phyloP scores from a whole-genome alignment of 2,888 invertebrate species.

The Exephanes ischioxanthus region DNA sequence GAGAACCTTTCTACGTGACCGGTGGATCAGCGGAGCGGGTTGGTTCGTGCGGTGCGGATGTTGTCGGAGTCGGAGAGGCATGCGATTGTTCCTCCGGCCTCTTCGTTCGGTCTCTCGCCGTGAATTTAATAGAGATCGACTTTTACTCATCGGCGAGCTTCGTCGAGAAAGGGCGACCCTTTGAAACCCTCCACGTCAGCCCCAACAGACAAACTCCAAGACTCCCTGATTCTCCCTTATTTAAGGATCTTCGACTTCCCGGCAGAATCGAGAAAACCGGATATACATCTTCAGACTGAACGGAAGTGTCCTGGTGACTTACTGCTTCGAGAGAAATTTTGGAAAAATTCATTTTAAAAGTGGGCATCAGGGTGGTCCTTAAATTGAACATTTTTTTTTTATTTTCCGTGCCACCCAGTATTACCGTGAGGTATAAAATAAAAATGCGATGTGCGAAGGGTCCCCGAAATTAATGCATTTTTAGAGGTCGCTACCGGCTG shows the following conservation, averaged over 20 bases:
- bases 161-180: neutral
- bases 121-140: constrained; percentile 33
- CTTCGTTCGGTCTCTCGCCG: neutral
- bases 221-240: constrained; percentile 28
- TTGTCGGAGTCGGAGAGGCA: constrained; percentile 18
- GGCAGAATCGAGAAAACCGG: no score
- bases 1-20: constrained; percentile 65
- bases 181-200: neutral
- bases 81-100: constrained; percentile 6
- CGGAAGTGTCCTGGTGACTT: neutral
- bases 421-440: no score
- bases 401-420: no score
- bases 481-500: no score
- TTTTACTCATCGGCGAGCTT: constrained; percentile 39
- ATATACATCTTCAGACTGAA: neutral
- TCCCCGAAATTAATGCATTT: no score
- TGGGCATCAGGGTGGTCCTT: no score
- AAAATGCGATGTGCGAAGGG: no score
- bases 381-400: no score
- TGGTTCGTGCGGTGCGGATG: constrained; percentile 27
- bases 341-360: neutral
- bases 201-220: neutral
- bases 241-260: neutral
- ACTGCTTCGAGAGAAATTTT: neutral
- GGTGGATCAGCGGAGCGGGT: constrained; percentile 49